Conservation (phyloP, 2,888 invertebrate genomes). For the Pyralis farinalis region DNA sequence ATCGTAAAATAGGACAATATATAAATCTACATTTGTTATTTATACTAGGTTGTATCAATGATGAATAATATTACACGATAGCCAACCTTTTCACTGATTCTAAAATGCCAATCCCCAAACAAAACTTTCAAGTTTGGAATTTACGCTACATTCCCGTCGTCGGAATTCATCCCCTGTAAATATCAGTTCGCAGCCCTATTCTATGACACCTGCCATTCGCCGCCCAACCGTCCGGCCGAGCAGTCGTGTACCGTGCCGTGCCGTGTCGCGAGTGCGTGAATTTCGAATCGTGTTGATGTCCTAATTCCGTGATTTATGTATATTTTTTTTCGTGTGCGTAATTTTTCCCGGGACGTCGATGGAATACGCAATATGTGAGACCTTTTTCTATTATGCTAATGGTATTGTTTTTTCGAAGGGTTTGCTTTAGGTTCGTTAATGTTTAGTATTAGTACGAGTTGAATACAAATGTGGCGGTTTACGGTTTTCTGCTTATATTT, state of each 20-base stretch:
- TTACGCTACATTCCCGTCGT: constrained; percentile 3
- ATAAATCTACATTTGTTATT: too few relatives aligned
- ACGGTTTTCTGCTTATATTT: too few relatives aligned
- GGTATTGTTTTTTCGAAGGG: constrained; percentile 34
- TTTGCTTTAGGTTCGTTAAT: constrained; percentile 35
- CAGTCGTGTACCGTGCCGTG: constrained; percentile 33
- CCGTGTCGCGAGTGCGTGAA: constrained; percentile 45
- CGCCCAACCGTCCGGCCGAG: constrained; percentile 38
- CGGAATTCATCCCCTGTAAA: constrained; percentile 5
- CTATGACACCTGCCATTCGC: constrained; percentile 40
- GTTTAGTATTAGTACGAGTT: constrained; percentile 31
- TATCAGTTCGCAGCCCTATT: constrained; percentile 34
- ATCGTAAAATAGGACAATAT: too few relatives aligned
- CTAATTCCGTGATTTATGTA: constrained; percentile 54
- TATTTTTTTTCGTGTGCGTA: constrained; percentile 44
- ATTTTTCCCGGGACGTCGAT: constrained; percentile 39
- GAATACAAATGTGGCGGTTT: constrained; percentile 27
- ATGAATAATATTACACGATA: too few relatives aligned
- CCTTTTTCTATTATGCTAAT: constrained; percentile 43
- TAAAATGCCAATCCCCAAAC: background rate
- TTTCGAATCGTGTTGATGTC: constrained; percentile 49
- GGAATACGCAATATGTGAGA: constrained; percentile 58
- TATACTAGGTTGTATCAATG: too few relatives aligned
- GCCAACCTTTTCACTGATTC: too few relatives aligned
- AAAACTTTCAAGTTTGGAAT: constrained; percentile 5